Base-by-base conservation (phyloP, 2,797 vertebrate species). In the Peromyscus aztecus region DNA sequence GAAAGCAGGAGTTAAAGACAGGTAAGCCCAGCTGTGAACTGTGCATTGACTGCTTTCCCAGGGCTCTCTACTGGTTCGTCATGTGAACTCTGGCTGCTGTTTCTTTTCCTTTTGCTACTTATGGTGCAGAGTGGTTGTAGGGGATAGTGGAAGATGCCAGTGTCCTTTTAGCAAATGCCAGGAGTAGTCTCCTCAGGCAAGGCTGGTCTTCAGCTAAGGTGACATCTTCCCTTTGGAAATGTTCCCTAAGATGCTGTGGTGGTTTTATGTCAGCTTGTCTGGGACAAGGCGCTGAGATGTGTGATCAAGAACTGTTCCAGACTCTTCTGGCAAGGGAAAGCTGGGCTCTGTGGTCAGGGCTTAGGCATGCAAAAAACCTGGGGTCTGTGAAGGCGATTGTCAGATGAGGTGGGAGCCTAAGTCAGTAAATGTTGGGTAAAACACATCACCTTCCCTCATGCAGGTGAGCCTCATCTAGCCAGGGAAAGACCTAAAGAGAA, bases 121-220 rank as follows among this genome's bases (percentile, higher is more conserved):
- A 6, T 1, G 0, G 2, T 7, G 4, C 19, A 52, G 31, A 31
- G 17, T 10, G 31, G 43, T 7, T 9, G 6, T 7, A 6, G 67
- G 6, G 61, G 13, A n/a, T 9, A 16, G 57, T 8, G n/a, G 55
- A 61, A 67, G 59, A 76, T 0, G 4, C 4, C 2, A 0, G 3
- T 13, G 49, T 61, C 4, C 21, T n/a, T 40, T 40, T 40, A 76
- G 29, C 29, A 23, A 14, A 49, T 13, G 43, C 37, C 69, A 9
- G 55, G 49, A 0, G 1, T 2, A 19, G 43, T 31, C 27, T 95
- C 73, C 43, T 55, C 31, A 40, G 52, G 27, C 24, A 12, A 80
- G 40, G 34, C 24, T 2, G 55, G 13, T 69, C n/a, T 69, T 85
- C 63, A n/a, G 31, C 57, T 46, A 88, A 91, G 0, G 0, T 43